Percentiles rank a stretch among this genome's conserved stretches.
Evolutionary conservation across 2,797 vertebrate genomes (phyloP).

Genomic region (Chrosomus eos): DNA sequence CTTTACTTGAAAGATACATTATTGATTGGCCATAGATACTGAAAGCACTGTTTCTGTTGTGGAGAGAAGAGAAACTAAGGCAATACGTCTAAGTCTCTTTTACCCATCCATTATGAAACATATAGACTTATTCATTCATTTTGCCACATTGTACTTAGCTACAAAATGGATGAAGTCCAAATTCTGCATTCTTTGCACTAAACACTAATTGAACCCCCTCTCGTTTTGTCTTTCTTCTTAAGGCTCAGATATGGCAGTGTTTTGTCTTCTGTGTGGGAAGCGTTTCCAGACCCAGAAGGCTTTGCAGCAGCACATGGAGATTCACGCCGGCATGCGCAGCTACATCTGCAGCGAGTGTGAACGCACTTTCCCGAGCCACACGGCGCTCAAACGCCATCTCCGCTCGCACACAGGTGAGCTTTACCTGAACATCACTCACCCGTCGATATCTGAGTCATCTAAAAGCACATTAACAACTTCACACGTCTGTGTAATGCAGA

Average conservation of each 20-base stretch:
- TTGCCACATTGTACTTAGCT: background rate
- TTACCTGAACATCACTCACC: conserved; percentile 23
- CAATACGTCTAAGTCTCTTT: conserved; percentile 1
- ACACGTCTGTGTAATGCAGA: conserved; percentile 15
- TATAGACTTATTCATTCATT: conserved; percentile 16
- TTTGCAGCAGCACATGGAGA: conserved; percentile 99
- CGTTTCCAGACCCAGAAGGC: conserved; percentile 99
- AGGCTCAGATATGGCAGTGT: conserved; percentile 99
- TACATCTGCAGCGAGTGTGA: conserved; percentile 99
- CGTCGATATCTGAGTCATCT: background rate
- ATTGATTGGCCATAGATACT: conserved; percentile 60
- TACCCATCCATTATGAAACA: background rate
- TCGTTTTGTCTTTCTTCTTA: conserved; percentile 41
- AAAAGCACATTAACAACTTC: conserved; percentile 23
- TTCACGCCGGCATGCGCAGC: conserved; percentile 96
- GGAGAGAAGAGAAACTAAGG: conserved; percentile 15
- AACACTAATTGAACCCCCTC: background rate
- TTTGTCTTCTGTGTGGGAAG: conserved; percentile 98
- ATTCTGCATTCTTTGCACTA: conserved; percentile 8
- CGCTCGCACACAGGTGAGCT: conserved; percentile 94
- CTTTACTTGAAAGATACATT: conserved; percentile 65
- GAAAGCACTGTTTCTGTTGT: conserved; percentile 27
- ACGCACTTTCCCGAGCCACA: conserved; percentile 98
- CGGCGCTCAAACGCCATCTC: conserved; percentile 96
- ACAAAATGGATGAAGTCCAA: conserved; percentile 5